Evolutionary conservation across 2,113 vertebrate species (phyloP).

Genomic region (Neofelis nebulosa): DNA sequence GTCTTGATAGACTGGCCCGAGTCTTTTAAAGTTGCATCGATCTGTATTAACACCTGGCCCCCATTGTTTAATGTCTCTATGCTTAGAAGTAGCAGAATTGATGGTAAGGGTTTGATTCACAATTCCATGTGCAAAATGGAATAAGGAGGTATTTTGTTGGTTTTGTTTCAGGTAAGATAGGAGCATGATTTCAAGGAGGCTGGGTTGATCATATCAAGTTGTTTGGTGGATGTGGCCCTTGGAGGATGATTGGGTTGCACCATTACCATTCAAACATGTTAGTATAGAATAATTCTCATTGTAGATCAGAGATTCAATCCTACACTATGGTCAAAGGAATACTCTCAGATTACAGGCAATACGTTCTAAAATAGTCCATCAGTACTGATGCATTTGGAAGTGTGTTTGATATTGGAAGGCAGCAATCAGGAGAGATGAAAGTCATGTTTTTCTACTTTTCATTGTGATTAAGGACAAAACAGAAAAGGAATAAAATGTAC

Average conservation of each 20-base stretch:
- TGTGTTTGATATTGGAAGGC: not conserved
- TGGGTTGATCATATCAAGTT: not conserved
- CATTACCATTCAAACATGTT: not conserved
- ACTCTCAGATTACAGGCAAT: not conserved
- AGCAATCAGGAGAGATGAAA: not conserved
- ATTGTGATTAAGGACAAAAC: not conserved
- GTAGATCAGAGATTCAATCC: not conserved
- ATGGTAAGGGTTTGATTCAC: too few relatives aligned
- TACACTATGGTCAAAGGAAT: not conserved
- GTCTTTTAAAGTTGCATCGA: not conserved
- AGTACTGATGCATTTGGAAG: not conserved
- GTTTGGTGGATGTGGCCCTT: not conserved
- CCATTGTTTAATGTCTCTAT: not conserved
- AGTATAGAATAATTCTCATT: not conserved
- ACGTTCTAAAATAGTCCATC: not conserved
- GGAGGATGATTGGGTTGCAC: too few relatives aligned
- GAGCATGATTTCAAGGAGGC: not conserved
- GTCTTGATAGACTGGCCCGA: not conserved
- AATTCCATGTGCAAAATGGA: too few relatives aligned
- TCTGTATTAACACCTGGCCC: not conserved
- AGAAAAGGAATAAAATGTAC: not conserved
- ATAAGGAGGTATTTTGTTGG: not conserved
- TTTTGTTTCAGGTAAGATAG: not conserved
- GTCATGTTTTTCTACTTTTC: not conserved
- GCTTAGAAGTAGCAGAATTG: too few relatives aligned